phyloP scores from a whole-genome alignment of 2,888 invertebrate species.

The Andrena bicolor region DNA sequence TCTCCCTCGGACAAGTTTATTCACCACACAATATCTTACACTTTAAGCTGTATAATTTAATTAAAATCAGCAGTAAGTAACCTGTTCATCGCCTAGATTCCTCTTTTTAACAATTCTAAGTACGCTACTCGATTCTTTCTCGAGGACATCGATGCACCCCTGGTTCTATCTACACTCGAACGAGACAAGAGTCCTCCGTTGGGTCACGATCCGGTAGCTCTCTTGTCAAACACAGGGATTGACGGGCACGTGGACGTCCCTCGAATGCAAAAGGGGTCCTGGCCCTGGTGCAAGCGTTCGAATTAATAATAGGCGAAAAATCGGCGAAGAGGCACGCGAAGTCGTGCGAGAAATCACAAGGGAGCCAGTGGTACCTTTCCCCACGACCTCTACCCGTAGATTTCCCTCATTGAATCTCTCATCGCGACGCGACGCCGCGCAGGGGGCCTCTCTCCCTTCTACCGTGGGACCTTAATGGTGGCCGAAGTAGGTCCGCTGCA shows the following conservation, averaged over 20 bases:
- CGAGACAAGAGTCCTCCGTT: conserved; percentile 8
- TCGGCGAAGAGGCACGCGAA: conserved; percentile 37
- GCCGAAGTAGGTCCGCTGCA: conserved; percentile 79
- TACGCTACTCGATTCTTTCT: not conserved
- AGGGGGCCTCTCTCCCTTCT: conserved; percentile 46
- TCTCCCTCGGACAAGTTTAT: no score
- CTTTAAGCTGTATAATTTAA: no score
- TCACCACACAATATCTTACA: no score
- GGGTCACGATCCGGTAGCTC: conserved; percentile 5
- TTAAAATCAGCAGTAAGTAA: no score
- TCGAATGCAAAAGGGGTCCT: conserved; percentile 13
- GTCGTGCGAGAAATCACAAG: conserved; percentile 70
- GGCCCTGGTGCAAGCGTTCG: conserved; percentile 5
- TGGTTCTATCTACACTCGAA: not conserved
- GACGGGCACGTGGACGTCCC: not conserved
- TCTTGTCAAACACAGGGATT: no score
- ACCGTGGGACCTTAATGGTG: conserved; percentile 75
- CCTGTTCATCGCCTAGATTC: no score
- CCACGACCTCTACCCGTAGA: conserved; percentile 43
- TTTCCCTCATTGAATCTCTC: conserved; percentile 65
- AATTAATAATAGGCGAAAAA: conserved; percentile 43
- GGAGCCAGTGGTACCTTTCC: conserved; percentile 41
- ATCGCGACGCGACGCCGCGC: conserved; percentile 1
- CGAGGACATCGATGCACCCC: not conserved
- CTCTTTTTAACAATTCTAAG: no score